Base-by-base conservation (phyloP, 2,113 vertebrate species). In the Taxidea taxus region DNA sequence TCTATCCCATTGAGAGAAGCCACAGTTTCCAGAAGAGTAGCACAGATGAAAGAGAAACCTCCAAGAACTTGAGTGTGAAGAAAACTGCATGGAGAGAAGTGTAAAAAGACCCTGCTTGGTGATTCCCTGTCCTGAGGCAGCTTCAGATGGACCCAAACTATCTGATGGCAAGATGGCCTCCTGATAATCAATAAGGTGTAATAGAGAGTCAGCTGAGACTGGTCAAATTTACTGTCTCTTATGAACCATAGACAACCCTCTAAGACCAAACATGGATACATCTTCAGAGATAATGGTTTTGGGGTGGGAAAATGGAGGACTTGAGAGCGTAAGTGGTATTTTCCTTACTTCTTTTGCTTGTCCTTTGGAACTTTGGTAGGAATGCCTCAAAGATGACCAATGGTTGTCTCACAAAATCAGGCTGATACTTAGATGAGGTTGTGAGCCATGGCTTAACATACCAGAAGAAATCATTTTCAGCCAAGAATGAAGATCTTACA, bases 231-330 rank as follows among this genome's bases (percentile, higher is more conserved):
- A 51, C 10, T 60, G 49, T 58, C 60, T 89, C 23, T 92, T 12
- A 5, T 42, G 16, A 8, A 37, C n/a, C 70, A 37, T 10, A 81
- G 49, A 47, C 34, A 81, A 7, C 8, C 9, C 15, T 34, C 25
- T 23, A 20, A 34, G 10, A 87, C 74, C 47, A 72, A 88, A 62
- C 29, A 39, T n/a, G 85, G 47, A 27, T 94, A 4, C 89, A 70
- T 14, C 39, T 96, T 92, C 70, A 90, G 60, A 89, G 12, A 37
- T 60, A 80, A 62, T 72, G 56, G 27, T 90, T 4, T 87, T 58
- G 72, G 39, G 64, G 25, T 78, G 78, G 25, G 85, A 93, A 97
- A 95, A 86, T 68, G 1, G 95, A 62, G n/a, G 86, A 85, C 37
- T 68, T 88, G 34, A 64, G 83, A 47, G 90, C 84, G 80, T 31